Percentiles rank a stretch among this genome's conserved stretches.
Evolutionary conservation across 2,113 vertebrate genomes (phyloP).

Genomic region (Pseudorhombus dupliciocellatus): DNA sequence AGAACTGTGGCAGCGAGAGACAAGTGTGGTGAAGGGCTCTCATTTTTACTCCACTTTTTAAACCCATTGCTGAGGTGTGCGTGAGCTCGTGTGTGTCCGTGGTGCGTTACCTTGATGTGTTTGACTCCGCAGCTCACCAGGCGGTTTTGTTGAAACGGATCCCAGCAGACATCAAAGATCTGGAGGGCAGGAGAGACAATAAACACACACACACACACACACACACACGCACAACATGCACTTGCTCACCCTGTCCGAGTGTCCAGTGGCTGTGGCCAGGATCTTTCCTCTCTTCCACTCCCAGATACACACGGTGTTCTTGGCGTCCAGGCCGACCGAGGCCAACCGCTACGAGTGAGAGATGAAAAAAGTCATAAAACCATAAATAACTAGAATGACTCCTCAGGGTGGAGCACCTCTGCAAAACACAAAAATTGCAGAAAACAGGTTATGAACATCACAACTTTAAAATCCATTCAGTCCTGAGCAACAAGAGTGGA

Average conservation of each 20-base stretch:
- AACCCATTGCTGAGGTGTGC: too few relatives aligned
- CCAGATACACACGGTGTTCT: conserved; percentile 96
- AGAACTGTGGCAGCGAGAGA: conserved; percentile 83
- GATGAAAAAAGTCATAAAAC: not conserved
- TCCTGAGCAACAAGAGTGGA: too few relatives aligned
- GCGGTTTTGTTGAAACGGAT: conserved; percentile 88
- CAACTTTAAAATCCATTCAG: too few relatives aligned
- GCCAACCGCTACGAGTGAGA: conserved; percentile 83
- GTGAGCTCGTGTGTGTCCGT: conserved; percentile 8
- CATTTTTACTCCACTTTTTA: too few relatives aligned
- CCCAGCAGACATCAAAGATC: conserved; percentile 95
- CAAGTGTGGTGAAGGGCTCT: too few relatives aligned
- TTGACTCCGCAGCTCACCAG: conserved; percentile 93
- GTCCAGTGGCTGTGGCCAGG: conserved; percentile 92
- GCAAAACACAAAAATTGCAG: not conserved
- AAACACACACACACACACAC: conserved; percentile 11
- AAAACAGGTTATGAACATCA: not conserved
- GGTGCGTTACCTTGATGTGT: conserved; percentile 88
- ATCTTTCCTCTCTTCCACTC: conserved; percentile 95
- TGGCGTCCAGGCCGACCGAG: conserved; percentile 95
- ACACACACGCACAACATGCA: conserved; percentile 3
- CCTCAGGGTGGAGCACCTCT: not conserved
- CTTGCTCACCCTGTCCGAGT: conserved; percentile 82
- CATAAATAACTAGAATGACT: not conserved
- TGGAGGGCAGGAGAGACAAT: conserved; percentile 17